Conservation (phyloP, 2,888 invertebrate genomes). For the Anthrax anthrax region DNA sequence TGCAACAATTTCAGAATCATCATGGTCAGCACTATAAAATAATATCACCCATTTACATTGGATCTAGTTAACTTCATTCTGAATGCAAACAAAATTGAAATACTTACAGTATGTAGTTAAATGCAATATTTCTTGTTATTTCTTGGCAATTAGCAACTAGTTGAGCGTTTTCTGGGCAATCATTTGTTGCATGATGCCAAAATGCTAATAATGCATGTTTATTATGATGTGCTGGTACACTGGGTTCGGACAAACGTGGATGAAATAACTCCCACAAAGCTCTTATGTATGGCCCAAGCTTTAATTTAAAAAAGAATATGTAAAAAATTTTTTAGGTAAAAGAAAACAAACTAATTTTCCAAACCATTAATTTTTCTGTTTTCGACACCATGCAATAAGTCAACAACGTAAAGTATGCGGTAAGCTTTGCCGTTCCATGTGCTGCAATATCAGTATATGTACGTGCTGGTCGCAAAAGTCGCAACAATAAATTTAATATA, state of each 20-base stretch:
- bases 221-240: conserved; percentile 88
- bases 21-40: conserved; percentile 81
- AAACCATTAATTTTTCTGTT: conserved; percentile 84
- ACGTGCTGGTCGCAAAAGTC: conserved; percentile 66
- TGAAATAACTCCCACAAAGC: conserved; percentile 91
- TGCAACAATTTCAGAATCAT: conserved; percentile 87
- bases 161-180: conserved; percentile 86
- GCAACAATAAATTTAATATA: conserved; percentile 58
- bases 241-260: conserved; percentile 85
- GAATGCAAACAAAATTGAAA: too few species aligned
- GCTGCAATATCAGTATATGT: conserved; percentile 74
- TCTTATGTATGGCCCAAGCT: conserved; percentile 86
- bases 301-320: neutral
- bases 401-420: conserved; percentile 83
- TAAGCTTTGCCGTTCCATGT: conserved; percentile 82
- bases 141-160: conserved; percentile 74
- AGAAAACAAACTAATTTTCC: conserved; percentile 14
- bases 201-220: conserved; percentile 84
- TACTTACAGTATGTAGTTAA: conserved; percentile 88
- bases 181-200: conserved; percentile 86
- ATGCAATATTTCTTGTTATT: conserved; percentile 87
- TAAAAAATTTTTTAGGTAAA: neutral
- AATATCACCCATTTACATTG: neutral
- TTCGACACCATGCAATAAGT: conserved; percentile 83
- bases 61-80: too few species aligned